Evolutionary conservation across 2,888 invertebrate species (phyloP), one percentile per base, ranked within the genome.

Genomic region (Clistopyga incitator): DNA sequence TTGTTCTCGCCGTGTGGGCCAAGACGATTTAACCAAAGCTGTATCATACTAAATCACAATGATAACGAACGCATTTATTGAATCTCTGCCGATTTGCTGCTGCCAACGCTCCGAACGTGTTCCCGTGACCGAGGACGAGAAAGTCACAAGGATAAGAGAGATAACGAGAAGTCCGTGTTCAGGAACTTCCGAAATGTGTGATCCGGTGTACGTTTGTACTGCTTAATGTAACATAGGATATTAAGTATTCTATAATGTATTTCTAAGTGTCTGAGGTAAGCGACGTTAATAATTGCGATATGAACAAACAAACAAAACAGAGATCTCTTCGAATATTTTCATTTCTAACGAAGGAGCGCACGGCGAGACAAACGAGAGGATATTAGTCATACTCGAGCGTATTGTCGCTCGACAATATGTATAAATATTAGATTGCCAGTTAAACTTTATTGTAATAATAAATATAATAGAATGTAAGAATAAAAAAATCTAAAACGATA

Each of bases 1-100:
- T 97, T 93, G 97, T 99, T 4, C 94, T 99, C 67, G 97, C 96
- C 11, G 96, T 96, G 10, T 97, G 97, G 96, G 96, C 96, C 71
- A 94, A 95, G 88, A 94, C 95, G 85, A 92, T 90, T 10, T 89
- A 88, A 86, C 78, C 78, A 84, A 85, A 84, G 79, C 76, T 81
- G 38, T 64, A 82, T 72, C 47, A 67, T 67, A 67, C 75, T 64
- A 47, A 82, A 82, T 65, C 34, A 61, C 52, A 72, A 64, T 72
- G 18, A 78, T 76, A 20, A 84, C 67, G 56, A 86, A 86, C 70
- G 89, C 90, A 90, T 90, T 90, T 90, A 90, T 86, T 77, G 87
- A 88, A 87, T 88, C 88, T 86, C 86, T 85, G 83, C 85, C 65
- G 82, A 78, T 78, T 77, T 68, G 77, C 70, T 79, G 64, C 54